Conservation (phyloP, 2,113 vertebrate genomes). For the Rhinoderma darwinii region DNA sequence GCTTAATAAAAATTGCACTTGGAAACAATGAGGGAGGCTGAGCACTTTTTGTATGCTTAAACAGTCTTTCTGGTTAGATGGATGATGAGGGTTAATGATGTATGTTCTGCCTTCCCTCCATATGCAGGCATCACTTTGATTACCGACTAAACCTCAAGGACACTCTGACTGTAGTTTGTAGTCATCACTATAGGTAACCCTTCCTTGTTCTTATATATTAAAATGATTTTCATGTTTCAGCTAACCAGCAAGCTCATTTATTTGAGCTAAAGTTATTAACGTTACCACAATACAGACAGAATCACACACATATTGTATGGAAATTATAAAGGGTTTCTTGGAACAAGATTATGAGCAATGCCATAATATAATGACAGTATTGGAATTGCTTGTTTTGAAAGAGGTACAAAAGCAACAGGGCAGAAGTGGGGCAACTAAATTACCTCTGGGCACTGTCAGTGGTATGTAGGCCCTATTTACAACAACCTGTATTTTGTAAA, state of each 20-base stretch:
- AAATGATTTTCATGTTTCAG: constrained; percentile 25
- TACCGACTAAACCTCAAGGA: constrained; percentile 76
- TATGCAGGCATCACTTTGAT: constrained; percentile 68
- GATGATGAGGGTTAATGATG: constrained; percentile 76
- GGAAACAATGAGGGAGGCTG: constrained; percentile 67
- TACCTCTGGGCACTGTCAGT: neutral
- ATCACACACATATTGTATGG: neutral
- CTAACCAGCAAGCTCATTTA: neutral
- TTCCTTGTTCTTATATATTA: constrained; percentile 57
- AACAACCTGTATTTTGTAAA: too few species aligned
- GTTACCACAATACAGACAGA: neutral
- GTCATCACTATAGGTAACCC: constrained; percentile 31
- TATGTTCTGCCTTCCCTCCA: constrained; percentile 70
- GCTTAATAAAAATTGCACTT: constrained; percentile 76
- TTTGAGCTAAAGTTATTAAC: neutral
- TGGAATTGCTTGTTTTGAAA: neutral
- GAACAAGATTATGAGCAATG: neutral
- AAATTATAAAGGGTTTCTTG: neutral
- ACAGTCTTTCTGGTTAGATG: constrained; percentile 68
- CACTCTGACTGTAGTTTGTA: constrained; percentile 66
- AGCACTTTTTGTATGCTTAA: constrained; percentile 73
- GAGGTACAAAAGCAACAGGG: neutral
- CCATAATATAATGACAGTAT: neutral
- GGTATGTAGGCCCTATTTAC: too few species aligned
- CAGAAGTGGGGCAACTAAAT: neutral